Evolutionary conservation across 2,888 invertebrate species (phyloP).

Genomic region (Hymenopus coronatus): DNA sequence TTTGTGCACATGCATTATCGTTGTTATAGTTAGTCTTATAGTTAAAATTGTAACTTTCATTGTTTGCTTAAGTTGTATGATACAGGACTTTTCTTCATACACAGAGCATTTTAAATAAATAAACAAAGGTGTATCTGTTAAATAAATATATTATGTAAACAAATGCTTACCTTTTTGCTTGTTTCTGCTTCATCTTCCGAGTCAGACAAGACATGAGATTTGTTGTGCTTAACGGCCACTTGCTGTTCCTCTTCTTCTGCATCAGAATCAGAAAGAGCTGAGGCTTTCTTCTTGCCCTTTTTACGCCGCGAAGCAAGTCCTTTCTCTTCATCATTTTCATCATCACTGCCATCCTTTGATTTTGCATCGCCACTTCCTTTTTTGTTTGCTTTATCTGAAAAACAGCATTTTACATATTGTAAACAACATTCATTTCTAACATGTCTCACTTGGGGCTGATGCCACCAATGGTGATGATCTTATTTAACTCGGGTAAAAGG

Average conservation of each 20-base stretch:
- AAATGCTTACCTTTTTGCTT: conserved; percentile 3
- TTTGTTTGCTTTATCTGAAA: conserved; percentile 14
- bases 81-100: neutral
- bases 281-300: conserved; percentile 40
- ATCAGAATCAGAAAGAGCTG: conserved; percentile 59
- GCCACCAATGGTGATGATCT: too few relatives aligned
- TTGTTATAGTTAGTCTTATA: too few relatives aligned
- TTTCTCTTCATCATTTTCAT: conserved; percentile 27
- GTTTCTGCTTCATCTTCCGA: conserved; percentile 53
- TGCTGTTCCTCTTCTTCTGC: conserved; percentile 41
- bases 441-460: too few relatives aligned
- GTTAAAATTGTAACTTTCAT: too few relatives aligned
- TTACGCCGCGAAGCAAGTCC: conserved; percentile 4
- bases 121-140: too few relatives aligned
- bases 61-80: too few relatives aligned
- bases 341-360: conserved; percentile 10
- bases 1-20: too few relatives aligned
- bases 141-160: neutral
- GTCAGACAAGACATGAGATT: conserved; percentile 53
- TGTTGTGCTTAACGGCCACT: conserved; percentile 43
- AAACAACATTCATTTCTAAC: neutral
- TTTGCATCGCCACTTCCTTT: conserved; percentile 13
- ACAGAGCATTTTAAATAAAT: too few relatives aligned
- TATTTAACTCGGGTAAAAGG: too few relatives aligned
- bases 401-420: neutral